A percentile compares a stretch with the other conserved stretches of the same genome.
Evolutionary conservation across 2,113 vertebrate genomes (phyloP).

Genomic region (Sebastes schlegelii): DNA sequence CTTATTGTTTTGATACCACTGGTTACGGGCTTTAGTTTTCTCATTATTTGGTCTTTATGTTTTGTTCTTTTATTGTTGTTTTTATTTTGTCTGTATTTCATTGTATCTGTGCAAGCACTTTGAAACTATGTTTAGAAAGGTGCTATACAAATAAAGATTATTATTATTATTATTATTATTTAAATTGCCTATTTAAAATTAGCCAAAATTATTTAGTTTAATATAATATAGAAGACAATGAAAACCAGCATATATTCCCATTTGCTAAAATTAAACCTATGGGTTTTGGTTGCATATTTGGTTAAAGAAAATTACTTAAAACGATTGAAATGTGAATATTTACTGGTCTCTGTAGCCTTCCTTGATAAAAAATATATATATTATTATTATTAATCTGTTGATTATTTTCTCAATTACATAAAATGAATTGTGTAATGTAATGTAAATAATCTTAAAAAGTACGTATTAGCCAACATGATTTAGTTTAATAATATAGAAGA

Average conservation of each 20-base stretch:
- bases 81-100: too few relatives aligned
- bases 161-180: too few relatives aligned
- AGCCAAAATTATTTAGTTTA: neutral
- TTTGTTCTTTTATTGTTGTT: too few relatives aligned
- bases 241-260: neutral
- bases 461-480: neutral
- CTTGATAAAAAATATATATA: too few relatives aligned
- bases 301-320: too few relatives aligned
- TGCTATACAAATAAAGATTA: too few relatives aligned
- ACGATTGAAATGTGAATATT: neutral
- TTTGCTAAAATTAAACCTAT: neutral
- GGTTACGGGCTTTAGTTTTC: too few relatives aligned
- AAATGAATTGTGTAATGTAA: neutral
- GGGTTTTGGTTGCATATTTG: too few relatives aligned
- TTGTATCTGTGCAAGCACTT: too few relatives aligned
- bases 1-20: too few relatives aligned
- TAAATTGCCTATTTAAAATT: neutral
- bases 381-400: neutral
- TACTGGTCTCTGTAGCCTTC: neutral
- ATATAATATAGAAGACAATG: neutral
- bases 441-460: neutral
- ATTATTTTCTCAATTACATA: neutral
- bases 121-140: too few relatives aligned
- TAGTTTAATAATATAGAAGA: neutral
- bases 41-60: too few relatives aligned